These are phyloP conservation scores for Sesia bembeciformis DNA, from an alignment of 2,888 invertebrate genomes.

Conservation along the genomic window DNA sequence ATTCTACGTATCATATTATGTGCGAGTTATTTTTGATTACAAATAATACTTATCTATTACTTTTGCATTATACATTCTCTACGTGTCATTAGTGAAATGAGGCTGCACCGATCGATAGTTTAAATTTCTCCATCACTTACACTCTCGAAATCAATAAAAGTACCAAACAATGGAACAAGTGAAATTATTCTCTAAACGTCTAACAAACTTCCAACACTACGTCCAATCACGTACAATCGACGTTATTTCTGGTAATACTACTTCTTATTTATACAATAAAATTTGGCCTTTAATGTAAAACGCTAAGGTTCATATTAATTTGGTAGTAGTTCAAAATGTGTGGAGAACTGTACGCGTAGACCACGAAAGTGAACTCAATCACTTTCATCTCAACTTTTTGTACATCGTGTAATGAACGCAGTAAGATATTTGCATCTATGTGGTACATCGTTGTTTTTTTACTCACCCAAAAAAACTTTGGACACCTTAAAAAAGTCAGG, in stretches of 20 bases:
- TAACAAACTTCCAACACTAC: slow-evolving; percentile 33
- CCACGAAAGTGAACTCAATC: slow-evolving; percentile 57
- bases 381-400: slow-evolving; percentile 60
- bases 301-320: too few species aligned
- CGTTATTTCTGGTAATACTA: too few species aligned
- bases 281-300: too few species aligned
- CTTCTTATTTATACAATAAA: too few species aligned
- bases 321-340: background rate
- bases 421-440: slow-evolving; percentile 65
- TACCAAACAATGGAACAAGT: slow-evolving; percentile 13
- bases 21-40: too few species aligned
- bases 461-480: slow-evolving; percentile 33
- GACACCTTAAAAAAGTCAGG: slow-evolving; percentile 31
- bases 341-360: background rate
- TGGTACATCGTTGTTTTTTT: slow-evolving; percentile 52
- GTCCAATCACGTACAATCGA: slow-evolving; percentile 2
- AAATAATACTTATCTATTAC: too few species aligned
- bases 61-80: background rate
- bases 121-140: slow-evolving; percentile 1
- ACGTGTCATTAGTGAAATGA: background rate
- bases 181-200: slow-evolving; percentile 11
- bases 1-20: too few species aligned
- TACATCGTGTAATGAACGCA: slow-evolving; percentile 48
- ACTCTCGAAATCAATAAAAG: slow-evolving; percentile 7
- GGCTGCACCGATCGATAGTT: background rate